Evolutionary conservation across 2,113 vertebrate species (phyloP), one percentile per base, ranked within the genome.

Genomic region (Macheiramphus alcinus): DNA sequence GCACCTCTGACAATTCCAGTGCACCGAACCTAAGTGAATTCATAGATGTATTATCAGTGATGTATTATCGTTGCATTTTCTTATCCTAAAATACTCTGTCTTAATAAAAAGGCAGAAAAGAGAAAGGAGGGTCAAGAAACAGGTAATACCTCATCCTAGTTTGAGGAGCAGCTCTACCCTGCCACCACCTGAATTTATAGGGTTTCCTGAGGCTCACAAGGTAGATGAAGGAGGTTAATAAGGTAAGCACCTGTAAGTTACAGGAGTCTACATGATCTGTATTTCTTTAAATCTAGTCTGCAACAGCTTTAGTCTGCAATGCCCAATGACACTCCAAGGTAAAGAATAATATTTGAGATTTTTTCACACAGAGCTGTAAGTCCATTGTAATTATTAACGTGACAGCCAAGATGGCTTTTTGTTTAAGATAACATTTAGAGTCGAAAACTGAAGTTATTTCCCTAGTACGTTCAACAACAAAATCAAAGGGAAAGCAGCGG

Each of bases 11-110:
- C 40, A 68, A 29, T 2, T 48, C 18, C 89, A 43, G 32, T 3
- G 42, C 55, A 36, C 56, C 6, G 17, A 85, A 52, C 36, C 47
- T 29, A 23, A 68, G 38, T 43, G 29, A 65, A 68, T 61, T 21
- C 48, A 45, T 0, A 6, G 20, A 47, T 12, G 8, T 4, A 16
- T 43, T 43, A 74, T 7, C 79, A 62, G 45, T 3, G 16, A 59
- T 3, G 8, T 3, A 22, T 62, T 40, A 70, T 0, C 1, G 0
- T 3, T 36, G 7, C 17, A 11, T 50, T 62, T 71, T 21, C 66
- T 70, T 55, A 42, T 7, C 29, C 32, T 68, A 12, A 55, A 72
- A 42, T 4, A 68, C 2, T 21, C 34, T 14, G 13, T 0, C 66
- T 50, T 40, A 68, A 89, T 38, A 21, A 7, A n/a, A 36, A n/a